Conservation (phyloP, 2,113 vertebrate species). For the Psittacara wagleri region DNA sequence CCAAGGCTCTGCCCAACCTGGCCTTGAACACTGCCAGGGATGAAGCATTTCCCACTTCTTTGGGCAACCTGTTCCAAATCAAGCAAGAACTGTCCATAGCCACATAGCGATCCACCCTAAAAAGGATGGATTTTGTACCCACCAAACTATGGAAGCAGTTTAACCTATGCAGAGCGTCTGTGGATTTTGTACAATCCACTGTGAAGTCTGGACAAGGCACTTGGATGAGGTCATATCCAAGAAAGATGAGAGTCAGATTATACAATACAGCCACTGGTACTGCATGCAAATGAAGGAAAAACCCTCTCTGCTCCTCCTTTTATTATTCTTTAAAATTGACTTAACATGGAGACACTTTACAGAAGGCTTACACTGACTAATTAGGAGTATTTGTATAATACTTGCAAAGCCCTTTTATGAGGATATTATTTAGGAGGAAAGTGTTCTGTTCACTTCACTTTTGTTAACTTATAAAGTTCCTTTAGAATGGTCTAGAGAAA, state of each 20-base stretch:
- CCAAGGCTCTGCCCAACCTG: not conserved
- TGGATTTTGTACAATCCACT: not conserved
- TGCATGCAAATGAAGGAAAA: not conserved
- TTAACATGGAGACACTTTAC: not conserved
- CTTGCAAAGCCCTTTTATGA: not conserved
- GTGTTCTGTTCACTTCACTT: not conserved
- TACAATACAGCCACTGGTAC: not conserved
- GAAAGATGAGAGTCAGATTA: not conserved
- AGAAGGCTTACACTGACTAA: not conserved
- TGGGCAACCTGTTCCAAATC: too few species aligned
- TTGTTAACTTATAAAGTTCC: not conserved
- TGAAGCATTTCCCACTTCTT: not conserved
- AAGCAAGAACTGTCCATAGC: not conserved
- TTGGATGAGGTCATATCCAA: too few species aligned
- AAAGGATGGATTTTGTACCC: not conserved
- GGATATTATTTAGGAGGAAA: not conserved
- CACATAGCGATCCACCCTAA: fast-evolving
- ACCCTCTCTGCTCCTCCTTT: not conserved
- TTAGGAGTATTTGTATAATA: not conserved
- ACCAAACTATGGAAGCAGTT: not conserved
- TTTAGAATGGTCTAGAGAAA: not conserved
- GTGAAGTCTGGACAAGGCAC: not conserved
- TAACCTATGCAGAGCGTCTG: not conserved
- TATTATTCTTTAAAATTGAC: not conserved
- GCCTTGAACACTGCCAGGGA: not conserved